A percentile compares a stretch with the other conserved stretches of the same genome.
phyloP scores from a whole-genome alignment of 2,113 vertebrate species.

The Hyla sarda region DNA sequence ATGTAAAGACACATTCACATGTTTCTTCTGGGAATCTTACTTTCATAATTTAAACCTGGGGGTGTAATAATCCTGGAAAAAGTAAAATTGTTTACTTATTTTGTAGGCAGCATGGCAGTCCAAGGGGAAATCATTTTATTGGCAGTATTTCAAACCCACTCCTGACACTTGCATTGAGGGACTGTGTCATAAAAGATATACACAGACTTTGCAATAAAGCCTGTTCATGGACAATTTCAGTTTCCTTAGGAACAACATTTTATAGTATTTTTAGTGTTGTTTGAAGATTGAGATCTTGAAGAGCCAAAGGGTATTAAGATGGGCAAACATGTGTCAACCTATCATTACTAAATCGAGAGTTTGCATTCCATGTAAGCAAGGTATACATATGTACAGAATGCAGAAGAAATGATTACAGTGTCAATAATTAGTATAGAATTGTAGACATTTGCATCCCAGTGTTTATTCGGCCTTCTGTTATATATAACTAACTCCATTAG shows the following conservation, averaged over 20 bases:
- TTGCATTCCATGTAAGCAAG: background rate
- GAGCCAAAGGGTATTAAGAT: background rate
- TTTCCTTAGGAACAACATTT: conserved; percentile 40
- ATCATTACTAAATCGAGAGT: background rate
- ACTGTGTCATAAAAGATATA: conserved; percentile 38
- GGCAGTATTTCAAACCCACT: conserved; percentile 23
- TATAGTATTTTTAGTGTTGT: background rate
- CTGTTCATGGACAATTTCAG: conserved; percentile 18
- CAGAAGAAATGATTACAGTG: too few species aligned
- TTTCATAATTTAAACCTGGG: background rate
- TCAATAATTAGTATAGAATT: too few species aligned
- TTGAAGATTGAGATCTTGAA: background rate
- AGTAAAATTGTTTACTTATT: conserved; percentile 28
- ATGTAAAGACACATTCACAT: background rate
- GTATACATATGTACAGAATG: too few species aligned
- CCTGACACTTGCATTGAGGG: conserved; percentile 26
- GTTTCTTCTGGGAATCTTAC: too few species aligned
- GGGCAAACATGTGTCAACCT: background rate
- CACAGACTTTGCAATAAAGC: conserved; percentile 35
- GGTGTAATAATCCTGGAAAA: conserved; percentile 5
- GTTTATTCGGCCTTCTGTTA: too few species aligned
- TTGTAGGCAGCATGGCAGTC: background rate
- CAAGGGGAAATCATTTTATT: conserved; percentile 27
- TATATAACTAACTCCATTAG: too few species aligned
- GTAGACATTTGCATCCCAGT: too few species aligned